A percentile compares a stretch with the other conserved stretches of the same genome.
Conservation (phyloP, 2,888 invertebrate genomes). For the Melinaea menophilus region DNA sequence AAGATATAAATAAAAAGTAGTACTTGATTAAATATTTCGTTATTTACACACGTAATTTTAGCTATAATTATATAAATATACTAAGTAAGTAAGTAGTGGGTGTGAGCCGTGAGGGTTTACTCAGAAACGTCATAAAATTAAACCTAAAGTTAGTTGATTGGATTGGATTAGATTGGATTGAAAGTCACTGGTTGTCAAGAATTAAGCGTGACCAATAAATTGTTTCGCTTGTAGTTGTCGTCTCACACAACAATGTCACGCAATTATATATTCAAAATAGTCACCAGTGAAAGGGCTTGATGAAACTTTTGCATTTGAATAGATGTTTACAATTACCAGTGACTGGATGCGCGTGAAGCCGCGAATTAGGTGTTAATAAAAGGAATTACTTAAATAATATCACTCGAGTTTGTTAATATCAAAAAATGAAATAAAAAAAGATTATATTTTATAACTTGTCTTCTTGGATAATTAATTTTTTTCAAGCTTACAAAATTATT, state of each 20-base stretch:
- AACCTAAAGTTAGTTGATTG: neutral
- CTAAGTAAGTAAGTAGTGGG: too few species aligned
- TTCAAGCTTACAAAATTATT: too few species aligned
- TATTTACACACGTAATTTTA: too few species aligned
- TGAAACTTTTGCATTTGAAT: conserved; percentile 40
- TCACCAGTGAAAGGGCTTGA: conserved; percentile 26
- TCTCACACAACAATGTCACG: conserved; percentile 54
- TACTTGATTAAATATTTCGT: too few species aligned
- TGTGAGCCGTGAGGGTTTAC: too few species aligned
- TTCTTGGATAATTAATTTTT: too few species aligned
- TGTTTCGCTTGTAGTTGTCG: conserved; percentile 41
- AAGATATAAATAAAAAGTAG: too few species aligned
- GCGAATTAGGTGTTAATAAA: conserved; percentile 36
- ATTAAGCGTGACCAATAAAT: conserved; percentile 48
- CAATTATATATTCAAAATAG: conserved; percentile 55
- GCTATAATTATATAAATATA: too few species aligned
- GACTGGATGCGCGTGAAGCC: conserved; percentile 37
- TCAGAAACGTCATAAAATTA: neutral
- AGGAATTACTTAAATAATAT: conserved; percentile 14
- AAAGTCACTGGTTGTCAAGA: neutral
- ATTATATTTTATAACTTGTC: too few species aligned
- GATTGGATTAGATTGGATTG: neutral
- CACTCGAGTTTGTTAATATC: neutral
- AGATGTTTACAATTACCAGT: conserved; percentile 46
- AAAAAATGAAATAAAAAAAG: neutral